Evolutionary conservation across 2,888 invertebrate species (phyloP), one percentile per base, ranked within the genome.

Genomic region (Sphaeridia pumilis): DNA sequence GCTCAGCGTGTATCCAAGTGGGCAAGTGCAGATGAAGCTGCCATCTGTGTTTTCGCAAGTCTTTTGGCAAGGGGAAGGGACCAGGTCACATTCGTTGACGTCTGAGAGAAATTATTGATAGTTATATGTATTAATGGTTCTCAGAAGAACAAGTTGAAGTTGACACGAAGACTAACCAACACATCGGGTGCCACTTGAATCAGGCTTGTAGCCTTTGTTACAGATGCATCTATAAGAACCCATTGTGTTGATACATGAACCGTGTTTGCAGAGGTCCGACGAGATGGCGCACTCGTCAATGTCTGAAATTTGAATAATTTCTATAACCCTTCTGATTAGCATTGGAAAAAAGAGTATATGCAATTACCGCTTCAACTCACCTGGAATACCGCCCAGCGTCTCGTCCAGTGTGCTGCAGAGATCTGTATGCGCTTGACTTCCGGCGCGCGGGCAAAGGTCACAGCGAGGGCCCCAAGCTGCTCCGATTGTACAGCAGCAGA

Each of bases 211-310:
- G 0, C 87, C 87, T 63, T 78, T 80, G 47, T 80, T 78, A 69
- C 87, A 88, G 44, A 82, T 78, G 69, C 87, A 87, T 5, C 83
- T 76, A 73, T 84, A 88, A 35, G 86, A 87, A 54, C 88, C 88
- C 67, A 87, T 77, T 24, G 87, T 87, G 65, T 88, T 88, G 59
- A 85, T 80, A 68, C 89, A 89, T 52, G 82, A 74, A 2, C 89
- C 88, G 54, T 87, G 84, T 65, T 77, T 77, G 67, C 89, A 88
- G 0, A 88, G 73, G 49, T 79, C 82, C 0, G 84, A 82, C 69
- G 87, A 81, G 35, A 84, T 84, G 46, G 78, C 77, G 67, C 89
- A 89, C 70, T 89, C 89, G 67, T 89, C 84, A 59, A 88, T 83
- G 69, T 89, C 88, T 74, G 65, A 41, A 69, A n/a, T n/a, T n/a